phyloP scores from a whole-genome alignment of 2,113 vertebrate genomes.

The Acrocephalus kingi region DNA sequence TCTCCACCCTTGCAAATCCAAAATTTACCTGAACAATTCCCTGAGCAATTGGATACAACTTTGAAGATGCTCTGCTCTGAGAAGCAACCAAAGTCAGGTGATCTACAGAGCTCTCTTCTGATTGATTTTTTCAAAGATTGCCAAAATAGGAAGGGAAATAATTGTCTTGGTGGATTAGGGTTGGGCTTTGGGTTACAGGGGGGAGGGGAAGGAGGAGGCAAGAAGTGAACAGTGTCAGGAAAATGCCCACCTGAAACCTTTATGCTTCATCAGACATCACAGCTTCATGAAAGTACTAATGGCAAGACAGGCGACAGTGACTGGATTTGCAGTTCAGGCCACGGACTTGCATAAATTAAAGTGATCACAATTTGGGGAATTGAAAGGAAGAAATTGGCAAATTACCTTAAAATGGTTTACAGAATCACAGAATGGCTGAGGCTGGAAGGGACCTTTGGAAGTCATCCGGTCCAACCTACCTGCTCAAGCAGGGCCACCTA shows the following conservation, averaged over 20 bases:
- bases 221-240: neutral
- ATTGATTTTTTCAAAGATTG: neutral
- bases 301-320: neutral
- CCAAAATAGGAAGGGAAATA: neutral
- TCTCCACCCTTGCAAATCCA: neutral
- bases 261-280: neutral
- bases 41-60: neutral
- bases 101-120: neutral
- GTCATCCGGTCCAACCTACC: neutral
- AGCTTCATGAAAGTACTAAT: neutral
- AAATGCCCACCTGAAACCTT: neutral
- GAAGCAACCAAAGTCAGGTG: neutral
- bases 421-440: neutral
- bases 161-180: neutral
- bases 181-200: neutral
- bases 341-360: neutral
- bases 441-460: neutral
- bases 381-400: neutral
- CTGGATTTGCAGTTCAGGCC: neutral
- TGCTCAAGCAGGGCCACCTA: neutral
- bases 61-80: neutral
- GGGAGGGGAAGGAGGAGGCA: neutral
- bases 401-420: neutral
- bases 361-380: neutral
- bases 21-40: neutral